Percentiles rank a stretch among this genome's conserved stretches.
Evolutionary conservation across 2,797 vertebrate genomes (phyloP).

Genomic region (Acanthurus lineatus): DNA sequence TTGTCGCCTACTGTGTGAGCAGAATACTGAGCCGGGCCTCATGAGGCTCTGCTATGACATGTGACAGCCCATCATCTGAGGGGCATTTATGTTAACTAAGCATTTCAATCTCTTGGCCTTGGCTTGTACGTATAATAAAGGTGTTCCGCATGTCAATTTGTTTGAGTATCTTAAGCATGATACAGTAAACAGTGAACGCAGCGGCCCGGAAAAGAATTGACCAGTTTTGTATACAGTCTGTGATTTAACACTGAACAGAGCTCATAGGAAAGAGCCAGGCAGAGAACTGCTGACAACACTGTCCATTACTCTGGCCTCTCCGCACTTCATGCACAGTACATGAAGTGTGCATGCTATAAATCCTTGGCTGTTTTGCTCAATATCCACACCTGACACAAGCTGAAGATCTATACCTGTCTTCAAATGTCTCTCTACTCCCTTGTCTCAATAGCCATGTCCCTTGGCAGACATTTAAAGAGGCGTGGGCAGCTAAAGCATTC

Average conservation of each 20-base stretch:
- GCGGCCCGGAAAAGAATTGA: slow-evolving; percentile 51
- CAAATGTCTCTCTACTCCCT: slow-evolving; percentile 71
- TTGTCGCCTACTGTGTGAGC: slow-evolving; percentile 58
- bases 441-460: slow-evolving; percentile 78
- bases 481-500: slow-evolving; percentile 79
- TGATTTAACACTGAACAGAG: slow-evolving; percentile 73
- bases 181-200: slow-evolving; percentile 60
- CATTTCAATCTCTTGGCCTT: slow-evolving; percentile 50
- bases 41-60: slow-evolving; percentile 50
- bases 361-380: slow-evolving; percentile 80
- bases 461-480: slow-evolving; percentile 82
- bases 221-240: slow-evolving; percentile 59
- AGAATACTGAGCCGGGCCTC: slow-evolving; percentile 60
- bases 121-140: slow-evolving; percentile 42
- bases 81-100: slow-evolving; percentile 61
- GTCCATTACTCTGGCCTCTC: slow-evolving; percentile 65
- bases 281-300: slow-evolving; percentile 81
- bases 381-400: slow-evolving; percentile 79
- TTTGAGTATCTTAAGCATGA: slow-evolving; percentile 61
- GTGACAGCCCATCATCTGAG: slow-evolving; percentile 62
- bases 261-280: slow-evolving; percentile 61
- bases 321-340: slow-evolving; percentile 79
- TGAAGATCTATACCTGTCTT: slow-evolving; percentile 83
- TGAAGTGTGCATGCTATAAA: slow-evolving; percentile 79
- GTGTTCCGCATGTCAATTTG: slow-evolving; percentile 61